Percentiles rank a stretch among this genome's conserved stretches.
phyloP scores from a whole-genome alignment of 2,888 invertebrate species.

The Cyclophora punctaria region DNA sequence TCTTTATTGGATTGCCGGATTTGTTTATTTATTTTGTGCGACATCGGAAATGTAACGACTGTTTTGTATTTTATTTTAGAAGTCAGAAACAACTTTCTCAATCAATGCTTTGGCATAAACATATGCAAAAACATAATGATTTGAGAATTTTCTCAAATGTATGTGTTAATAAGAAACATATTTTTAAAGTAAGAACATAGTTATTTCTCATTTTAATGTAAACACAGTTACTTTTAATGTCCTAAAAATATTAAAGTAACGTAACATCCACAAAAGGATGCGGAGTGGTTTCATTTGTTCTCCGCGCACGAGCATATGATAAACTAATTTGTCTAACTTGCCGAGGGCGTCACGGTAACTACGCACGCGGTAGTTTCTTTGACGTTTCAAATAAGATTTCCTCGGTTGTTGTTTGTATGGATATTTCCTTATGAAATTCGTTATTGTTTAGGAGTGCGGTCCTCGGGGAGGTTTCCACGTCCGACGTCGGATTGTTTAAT shows the following conservation, averaged over 20 bases:
- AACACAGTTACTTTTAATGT: too few species aligned
- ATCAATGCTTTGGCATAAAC: too few species aligned
- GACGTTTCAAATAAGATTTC: conserved; percentile 31
- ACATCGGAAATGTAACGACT: conserved; percentile 36
- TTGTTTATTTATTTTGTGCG: conserved; percentile 53
- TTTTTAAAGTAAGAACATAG: too few species aligned
- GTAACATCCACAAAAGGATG: too few species aligned
- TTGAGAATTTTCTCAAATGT: too few species aligned
- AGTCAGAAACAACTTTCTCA: too few species aligned
- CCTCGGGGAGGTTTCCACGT: conserved; percentile 44
- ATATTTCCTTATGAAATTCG: conserved; percentile 47
- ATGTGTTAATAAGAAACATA: too few species aligned
- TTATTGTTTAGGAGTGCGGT: conserved; percentile 41
- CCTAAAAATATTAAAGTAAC: too few species aligned
- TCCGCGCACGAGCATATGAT: conserved; percentile 4
- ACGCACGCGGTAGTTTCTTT: conserved; percentile 27
- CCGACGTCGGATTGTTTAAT: conserved; percentile 64
- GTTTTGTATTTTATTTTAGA: background rate
- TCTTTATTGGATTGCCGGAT: conserved; percentile 65
- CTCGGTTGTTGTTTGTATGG: conserved; percentile 29
- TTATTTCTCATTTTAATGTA: too few species aligned
- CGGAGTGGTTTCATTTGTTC: too few species aligned
- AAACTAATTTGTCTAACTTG: conserved; percentile 22
- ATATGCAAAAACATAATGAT: too few species aligned
- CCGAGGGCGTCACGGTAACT: conserved; percentile 16